phyloP scores from a whole-genome alignment of 2,888 invertebrate species.

The Gastrophysa polygoni region DNA sequence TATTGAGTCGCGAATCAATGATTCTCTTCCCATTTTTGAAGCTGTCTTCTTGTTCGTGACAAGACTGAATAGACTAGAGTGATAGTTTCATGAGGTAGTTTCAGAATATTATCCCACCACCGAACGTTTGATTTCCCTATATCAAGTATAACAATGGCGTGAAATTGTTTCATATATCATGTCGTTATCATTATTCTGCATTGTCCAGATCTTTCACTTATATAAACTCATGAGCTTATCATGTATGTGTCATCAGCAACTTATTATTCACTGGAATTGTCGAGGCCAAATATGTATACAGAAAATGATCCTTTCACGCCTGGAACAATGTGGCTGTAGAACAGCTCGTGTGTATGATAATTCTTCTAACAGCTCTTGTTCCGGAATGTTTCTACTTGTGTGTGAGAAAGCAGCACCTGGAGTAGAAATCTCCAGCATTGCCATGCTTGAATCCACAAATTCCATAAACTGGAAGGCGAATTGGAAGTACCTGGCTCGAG shows the following conservation, averaged over 20 bases:
- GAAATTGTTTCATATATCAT: too few species aligned
- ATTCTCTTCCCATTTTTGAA: too few species aligned
- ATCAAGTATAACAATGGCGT: too few species aligned
- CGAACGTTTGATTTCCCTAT: too few species aligned
- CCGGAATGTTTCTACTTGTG: constrained; percentile 11
- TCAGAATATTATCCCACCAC: too few species aligned
- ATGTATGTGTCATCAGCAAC: neutral
- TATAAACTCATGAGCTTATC: neutral
- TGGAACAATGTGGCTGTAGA: constrained; percentile 10
- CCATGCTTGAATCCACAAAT: constrained; percentile 14
- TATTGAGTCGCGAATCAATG: too few species aligned
- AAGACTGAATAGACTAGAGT: too few species aligned
- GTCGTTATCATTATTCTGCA: too few species aligned
- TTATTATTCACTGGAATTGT: neutral
- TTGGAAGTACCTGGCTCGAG: constrained; percentile 13
- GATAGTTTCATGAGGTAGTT: too few species aligned
- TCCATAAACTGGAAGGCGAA: constrained; percentile 13
- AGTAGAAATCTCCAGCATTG: constrained; percentile 4
- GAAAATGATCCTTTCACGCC: constrained; percentile 8
- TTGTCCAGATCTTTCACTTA: neutral
- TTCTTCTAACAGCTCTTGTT: constrained; percentile 16
- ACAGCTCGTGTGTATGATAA: constrained; percentile 8
- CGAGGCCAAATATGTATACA: neutral
- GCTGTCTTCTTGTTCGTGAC: too few species aligned
- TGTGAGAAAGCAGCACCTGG: constrained; percentile 13